Evolutionary conservation across 2,113 vertebrate genomes (phyloP).

Genomic region (Sorex araneus): DNA sequence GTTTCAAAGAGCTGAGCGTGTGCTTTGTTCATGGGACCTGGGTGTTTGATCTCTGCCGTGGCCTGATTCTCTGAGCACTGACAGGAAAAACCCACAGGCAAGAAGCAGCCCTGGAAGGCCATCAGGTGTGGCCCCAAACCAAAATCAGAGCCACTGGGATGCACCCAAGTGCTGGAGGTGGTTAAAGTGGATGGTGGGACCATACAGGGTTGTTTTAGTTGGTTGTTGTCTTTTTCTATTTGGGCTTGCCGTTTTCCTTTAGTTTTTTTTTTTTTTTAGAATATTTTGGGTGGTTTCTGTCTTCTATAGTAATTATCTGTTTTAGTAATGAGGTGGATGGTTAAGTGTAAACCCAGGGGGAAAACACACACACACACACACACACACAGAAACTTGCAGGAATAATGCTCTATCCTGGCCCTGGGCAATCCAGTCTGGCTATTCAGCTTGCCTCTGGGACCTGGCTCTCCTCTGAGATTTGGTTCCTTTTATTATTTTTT

Average conservation of each 20-base stretch:
- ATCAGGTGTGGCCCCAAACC: too few relatives aligned
- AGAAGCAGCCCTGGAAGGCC: too few relatives aligned
- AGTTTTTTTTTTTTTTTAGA: constrained; percentile 34
- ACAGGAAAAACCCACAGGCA: too few relatives aligned
- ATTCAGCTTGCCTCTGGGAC: too few relatives aligned
- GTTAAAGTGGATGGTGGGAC: neutral
- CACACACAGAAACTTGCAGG: too few relatives aligned
- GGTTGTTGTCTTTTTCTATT: neutral
- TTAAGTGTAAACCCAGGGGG: neutral
- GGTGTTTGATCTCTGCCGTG: too few relatives aligned
- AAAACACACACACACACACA: too few relatives aligned
- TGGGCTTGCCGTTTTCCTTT: neutral
- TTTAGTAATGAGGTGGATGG: neutral
- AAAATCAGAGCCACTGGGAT: neutral
- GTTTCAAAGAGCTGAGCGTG: too few relatives aligned
- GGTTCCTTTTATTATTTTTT: too few relatives aligned
- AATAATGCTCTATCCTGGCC: constrained; percentile 20
- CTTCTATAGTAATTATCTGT: constrained; percentile 21
- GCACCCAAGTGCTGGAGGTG: neutral
- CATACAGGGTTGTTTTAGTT: neutral
- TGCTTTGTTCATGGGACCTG: too few relatives aligned
- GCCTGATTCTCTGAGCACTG: too few relatives aligned
- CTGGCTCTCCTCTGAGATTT: neutral
- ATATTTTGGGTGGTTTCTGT: neutral
- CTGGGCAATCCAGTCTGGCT: too few relatives aligned